These are phyloP conservation scores for Nephrotoma guestfalica DNA, from an alignment of 2,888 invertebrate genomes.

Conservation along the genomic window DNA sequence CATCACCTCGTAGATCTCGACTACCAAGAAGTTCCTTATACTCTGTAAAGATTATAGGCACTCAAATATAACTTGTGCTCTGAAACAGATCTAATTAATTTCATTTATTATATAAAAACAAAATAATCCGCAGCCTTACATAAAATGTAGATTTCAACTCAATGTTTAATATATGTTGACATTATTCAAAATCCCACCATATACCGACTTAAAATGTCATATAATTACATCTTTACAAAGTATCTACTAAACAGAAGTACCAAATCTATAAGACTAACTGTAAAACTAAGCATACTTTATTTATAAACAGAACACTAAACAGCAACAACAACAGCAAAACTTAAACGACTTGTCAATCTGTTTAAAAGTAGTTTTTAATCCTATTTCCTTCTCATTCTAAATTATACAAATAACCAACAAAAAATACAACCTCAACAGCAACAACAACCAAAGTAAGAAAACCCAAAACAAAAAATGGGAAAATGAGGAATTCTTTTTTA, in stretches of 20 bases:
- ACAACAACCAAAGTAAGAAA: neutral
- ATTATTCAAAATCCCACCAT: too few species aligned
- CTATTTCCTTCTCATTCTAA: neutral
- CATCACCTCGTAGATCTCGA: too few species aligned
- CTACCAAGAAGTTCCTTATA: too few species aligned
- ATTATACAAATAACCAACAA: neutral
- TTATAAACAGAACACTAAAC: neutral
- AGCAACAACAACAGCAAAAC: neutral
- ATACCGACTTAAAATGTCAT: neutral
- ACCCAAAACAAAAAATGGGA: neutral
- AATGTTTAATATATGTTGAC: too few species aligned
- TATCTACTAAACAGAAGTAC: too few species aligned
- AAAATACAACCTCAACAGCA: neutral
- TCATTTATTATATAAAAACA: too few species aligned
- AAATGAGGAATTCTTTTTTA: neutral
- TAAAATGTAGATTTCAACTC: too few species aligned
- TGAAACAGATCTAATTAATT: too few species aligned
- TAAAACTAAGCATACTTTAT: neutral
- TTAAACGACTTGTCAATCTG: neutral
- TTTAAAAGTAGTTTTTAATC: neutral
- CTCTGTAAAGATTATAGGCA: too few species aligned
- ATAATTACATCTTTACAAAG: neutral
- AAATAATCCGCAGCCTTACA: too few species aligned
- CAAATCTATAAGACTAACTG: neutral
- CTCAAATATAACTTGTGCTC: too few species aligned